These are phyloP conservation scores for Chromobotia macracanthus DNA, from an alignment of 2,797 vertebrate genomes.

Conservation along the genomic window DNA sequence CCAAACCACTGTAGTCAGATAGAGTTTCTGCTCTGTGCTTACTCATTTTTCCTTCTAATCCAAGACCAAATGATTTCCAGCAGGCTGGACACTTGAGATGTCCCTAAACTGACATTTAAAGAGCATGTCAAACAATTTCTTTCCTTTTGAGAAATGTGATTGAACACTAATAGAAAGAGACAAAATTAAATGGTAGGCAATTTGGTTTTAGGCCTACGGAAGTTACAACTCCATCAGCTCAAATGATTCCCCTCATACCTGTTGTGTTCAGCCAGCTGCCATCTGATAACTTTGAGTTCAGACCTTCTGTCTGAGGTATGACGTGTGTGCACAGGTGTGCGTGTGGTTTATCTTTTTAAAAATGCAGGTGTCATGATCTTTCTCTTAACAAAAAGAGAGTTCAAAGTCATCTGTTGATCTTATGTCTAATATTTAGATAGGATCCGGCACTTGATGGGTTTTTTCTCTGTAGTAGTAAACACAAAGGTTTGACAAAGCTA, in stretches of 20 bases:
- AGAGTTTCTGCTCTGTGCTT: slow-evolving; percentile 57
- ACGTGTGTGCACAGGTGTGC: slow-evolving; percentile 42
- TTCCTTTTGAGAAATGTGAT: slow-evolving; percentile 33
- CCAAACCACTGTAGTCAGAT: slow-evolving; percentile 45
- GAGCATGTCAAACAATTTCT: slow-evolving; percentile 21
- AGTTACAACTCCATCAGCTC: neutral
- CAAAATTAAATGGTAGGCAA: slow-evolving; percentile 3
- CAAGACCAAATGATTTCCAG: slow-evolving; percentile 66
- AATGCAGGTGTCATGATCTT: slow-evolving; percentile 46
- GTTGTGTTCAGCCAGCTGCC: slow-evolving; percentile 6
- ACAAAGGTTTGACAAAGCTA: neutral
- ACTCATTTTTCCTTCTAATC: slow-evolving; percentile 48
- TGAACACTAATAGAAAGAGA: slow-evolving; percentile 36
- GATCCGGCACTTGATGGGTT: slow-evolving; percentile 29
- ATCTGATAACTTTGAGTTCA: slow-evolving; percentile 39
- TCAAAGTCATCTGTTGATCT: slow-evolving; percentile 44
- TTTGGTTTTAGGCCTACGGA: neutral
- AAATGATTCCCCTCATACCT: slow-evolving; percentile 15
- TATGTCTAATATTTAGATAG: slow-evolving; percentile 31
- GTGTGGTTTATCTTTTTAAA: slow-evolving; percentile 39
- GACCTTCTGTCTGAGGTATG: slow-evolving; percentile 11
- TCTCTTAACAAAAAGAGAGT: slow-evolving; percentile 31
- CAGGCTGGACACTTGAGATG: slow-evolving; percentile 55
- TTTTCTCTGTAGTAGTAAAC: slow-evolving; percentile 14
- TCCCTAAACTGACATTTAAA: slow-evolving; percentile 47